Evolutionary conservation across 1,140 invertebrate species (phyloP).

Genomic region (Drosophila nigrodunni): DNA sequence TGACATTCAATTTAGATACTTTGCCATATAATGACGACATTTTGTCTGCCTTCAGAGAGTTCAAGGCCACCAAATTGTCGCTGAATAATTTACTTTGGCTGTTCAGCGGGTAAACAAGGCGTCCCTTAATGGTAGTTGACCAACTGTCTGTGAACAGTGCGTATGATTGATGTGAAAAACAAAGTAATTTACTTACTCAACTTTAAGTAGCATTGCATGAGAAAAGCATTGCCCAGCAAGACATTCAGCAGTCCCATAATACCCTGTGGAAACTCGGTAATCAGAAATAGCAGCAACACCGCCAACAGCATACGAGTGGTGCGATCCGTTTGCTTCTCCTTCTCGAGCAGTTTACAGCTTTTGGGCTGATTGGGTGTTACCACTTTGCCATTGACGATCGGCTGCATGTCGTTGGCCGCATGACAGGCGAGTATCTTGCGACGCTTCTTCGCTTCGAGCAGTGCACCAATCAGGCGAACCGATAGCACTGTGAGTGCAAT

Average conservation of each 20-base stretch:
- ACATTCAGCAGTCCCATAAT: conserved; percentile 92
- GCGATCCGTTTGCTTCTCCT: conserved; percentile 91
- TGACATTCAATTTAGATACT: not conserved
- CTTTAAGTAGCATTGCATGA: conserved; percentile 90
- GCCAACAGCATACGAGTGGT: conserved; percentile 97
- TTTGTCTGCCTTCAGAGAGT: conserved; percentile 2
- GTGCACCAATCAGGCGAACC: conserved; percentile 90
- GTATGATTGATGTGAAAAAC: conserved; percentile 57
- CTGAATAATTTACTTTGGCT: conserved; percentile 6
- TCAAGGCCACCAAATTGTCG: not conserved
- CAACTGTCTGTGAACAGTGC: conserved; percentile 27
- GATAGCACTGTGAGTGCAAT: conserved; percentile 92
- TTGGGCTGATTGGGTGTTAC: conserved; percentile 82
- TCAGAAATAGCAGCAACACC: conserved; percentile 94
- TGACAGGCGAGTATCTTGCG: conserved; percentile 88
- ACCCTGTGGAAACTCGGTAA: conserved; percentile 94
- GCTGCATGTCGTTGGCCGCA: conserved; percentile 85
- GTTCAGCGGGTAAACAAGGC: conserved; percentile 19
- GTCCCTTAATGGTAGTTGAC: not conserved
- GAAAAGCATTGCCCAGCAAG: conserved; percentile 90
- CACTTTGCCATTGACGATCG: conserved; percentile 82
- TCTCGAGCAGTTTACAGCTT: conserved; percentile 86
- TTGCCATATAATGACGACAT: not conserved
- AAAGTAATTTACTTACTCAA: conserved; percentile 86
- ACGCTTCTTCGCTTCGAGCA: conserved; percentile 90